Base-by-base conservation (phyloP, 1,140 invertebrate species). In the Parasteatoda tepidariorum region DNA sequence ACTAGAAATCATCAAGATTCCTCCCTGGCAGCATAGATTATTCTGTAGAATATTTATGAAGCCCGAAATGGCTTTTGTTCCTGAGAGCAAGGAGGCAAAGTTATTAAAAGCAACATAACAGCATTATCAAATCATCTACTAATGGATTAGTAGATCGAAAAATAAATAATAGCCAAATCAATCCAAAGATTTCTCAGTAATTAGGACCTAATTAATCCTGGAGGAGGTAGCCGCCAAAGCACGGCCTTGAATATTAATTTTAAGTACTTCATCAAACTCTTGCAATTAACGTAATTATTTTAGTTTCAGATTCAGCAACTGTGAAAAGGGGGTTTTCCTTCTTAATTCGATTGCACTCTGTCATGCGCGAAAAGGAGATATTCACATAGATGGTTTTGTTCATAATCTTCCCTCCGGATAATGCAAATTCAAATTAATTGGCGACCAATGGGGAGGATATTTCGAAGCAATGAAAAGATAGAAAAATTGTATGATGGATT, bases 221-320 rank as follows among this genome's bases (percentile, higher is more conserved):
- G 18, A 61, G 71, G 71, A 61, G 38, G 18, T 61, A 34, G 71
- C 6, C 15, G 24, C 13, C 55, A 59, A 59, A 59, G 57, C 24
- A n/a, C 26, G 59, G 33, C 55, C 54, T 66, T 78, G 74, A 78
- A 78, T 78, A 78, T 78, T 78, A 78, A 78, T 78, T 78, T 64
- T 54, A 66, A 78, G 62, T 31, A 33, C 61, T 66, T 66, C 61
- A 54, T 78, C 74, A 48, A 78, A 64, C 38, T 48, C n/a, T n/a
- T 18, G 61, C 74, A 48, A 78, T 78, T 78, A 66, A 66, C 33
- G 34, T 78, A 78, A 78, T 78, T 78, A 78, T 64, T 66, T 28
- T 22, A 26, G 38, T 18, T 48, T 13, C 38, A 48, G 38, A 48
- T 48, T n/a, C n/a, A n/a, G n/a, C n/a, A n/a, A n/a, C n/a, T n/a